Conservation (phyloP, 2,888 invertebrate genomes). For the Eucriotettix oculatus region DNA sequence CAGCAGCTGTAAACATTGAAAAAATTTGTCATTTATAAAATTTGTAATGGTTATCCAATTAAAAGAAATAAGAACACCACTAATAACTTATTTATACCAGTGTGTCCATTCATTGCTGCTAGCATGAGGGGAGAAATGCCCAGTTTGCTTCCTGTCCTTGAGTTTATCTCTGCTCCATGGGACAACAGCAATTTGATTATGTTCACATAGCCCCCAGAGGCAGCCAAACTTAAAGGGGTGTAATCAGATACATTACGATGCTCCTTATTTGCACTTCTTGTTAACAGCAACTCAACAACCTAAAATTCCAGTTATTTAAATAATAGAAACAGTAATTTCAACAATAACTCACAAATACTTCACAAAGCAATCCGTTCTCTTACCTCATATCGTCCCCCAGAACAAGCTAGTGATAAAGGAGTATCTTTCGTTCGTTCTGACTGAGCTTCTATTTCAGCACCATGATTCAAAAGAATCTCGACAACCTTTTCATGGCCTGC, state of each 20-base stretch:
- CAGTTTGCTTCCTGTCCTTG: slow-evolving; percentile 87
- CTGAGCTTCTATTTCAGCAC: slow-evolving; percentile 96
- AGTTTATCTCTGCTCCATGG: slow-evolving; percentile 97
- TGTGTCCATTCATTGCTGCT: slow-evolving; percentile 98
- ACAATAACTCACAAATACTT: not conserved
- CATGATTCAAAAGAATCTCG: slow-evolving; percentile 80
- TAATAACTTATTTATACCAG: slow-evolving; percentile 25
- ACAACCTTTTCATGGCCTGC: slow-evolving; percentile 88
- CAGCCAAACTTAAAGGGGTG: slow-evolving; percentile 95
- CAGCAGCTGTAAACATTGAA: slow-evolving; percentile 56
- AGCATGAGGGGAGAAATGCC: slow-evolving; percentile 98
- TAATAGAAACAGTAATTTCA: not conserved
- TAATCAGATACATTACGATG: slow-evolving; percentile 98
- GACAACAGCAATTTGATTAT: slow-evolving; percentile 87
- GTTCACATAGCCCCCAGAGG: slow-evolving; percentile 95
- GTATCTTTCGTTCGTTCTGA: slow-evolving; percentile 98
- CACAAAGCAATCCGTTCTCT: not conserved
- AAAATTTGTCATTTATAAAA: not conserved
- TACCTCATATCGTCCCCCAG: slow-evolving; percentile 88
- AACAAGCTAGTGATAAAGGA: slow-evolving; percentile 90
- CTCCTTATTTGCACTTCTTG: slow-evolving; percentile 85
- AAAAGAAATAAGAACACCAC: not conserved
- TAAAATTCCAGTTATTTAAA: slow-evolving; percentile 15
- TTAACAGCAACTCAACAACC: slow-evolving; percentile 80
- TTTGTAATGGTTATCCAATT: not conserved